Base-by-base conservation (phyloP, 2,113 vertebrate species). In the Lepisosteus oculatus region DNA sequence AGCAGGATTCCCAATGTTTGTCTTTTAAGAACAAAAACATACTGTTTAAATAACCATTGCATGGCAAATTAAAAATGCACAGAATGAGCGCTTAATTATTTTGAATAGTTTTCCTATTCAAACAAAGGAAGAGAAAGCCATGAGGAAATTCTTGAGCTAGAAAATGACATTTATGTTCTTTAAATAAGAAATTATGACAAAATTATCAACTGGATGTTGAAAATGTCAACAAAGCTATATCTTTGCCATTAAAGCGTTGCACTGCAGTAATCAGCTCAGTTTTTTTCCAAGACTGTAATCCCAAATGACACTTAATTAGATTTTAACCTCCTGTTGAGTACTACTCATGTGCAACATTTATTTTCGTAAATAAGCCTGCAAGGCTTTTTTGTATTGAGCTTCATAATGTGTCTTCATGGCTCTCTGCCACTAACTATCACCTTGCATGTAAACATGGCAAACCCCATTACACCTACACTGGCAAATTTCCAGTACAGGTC, bases 271-370 rank as follows among this genome's bases (percentile, higher is more conserved):
- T 55, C 56, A 69, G 57, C 15, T 2, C 56, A 6, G 9, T 61
- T 43, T 69, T 65, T 17, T 65, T 61, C 69, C 13, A 11, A 14
- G 59, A 61, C 65, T 29, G 8, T 66, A 68, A 74, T 74, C 66
- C 72, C 66, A 7, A 29, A 47, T 72, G 56, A 76, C 65, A 68
- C 69, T 73, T 61, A 61, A 73, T 73, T 67, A 73, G 65, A 67
- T 67, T 51, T 57, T 45, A 44, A 57, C 69, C 69, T 68, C 70
- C 74, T 67, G 64, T 61, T 71, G 69, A 71, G 65, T 55, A 8
- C 47, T 29, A 51, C 59, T 63, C 65, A 44, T 42, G 74, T 64
- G 59, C 57, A 57, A 68, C 74, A 72, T 68, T 45, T 64, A 72
- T 63, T 76, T 8, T 17, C 12, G 64, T 59, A 63, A 63, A 72